Conservation (phyloP, 2,888 invertebrate genomes). For the Chromoteleia sp. region DNA sequence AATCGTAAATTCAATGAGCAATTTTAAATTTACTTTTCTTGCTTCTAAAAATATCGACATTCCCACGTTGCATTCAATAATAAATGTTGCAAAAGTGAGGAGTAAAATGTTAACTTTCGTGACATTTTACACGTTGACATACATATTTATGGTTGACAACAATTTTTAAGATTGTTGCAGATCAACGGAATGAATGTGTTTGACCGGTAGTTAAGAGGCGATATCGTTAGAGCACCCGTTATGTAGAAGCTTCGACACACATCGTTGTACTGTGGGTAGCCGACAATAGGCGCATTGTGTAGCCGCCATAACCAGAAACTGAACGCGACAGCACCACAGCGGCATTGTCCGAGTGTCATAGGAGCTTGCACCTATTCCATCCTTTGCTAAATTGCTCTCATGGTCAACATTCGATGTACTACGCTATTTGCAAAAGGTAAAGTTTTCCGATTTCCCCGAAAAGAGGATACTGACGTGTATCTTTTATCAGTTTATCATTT, state of each 20-base stretch:
- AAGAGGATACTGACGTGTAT: slow-evolving; percentile 32
- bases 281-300: slow-evolving; percentile 84
- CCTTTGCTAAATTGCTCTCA: slow-evolving; percentile 75
- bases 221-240: slow-evolving; percentile 67
- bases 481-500: too few relatives aligned
- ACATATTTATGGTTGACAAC: slow-evolving; percentile 6
- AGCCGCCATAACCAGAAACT: slow-evolving; percentile 84
- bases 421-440: slow-evolving; percentile 42
- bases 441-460: slow-evolving; percentile 44
- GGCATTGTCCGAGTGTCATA: slow-evolving; percentile 83
- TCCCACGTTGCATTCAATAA: too few relatives aligned
- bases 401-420: slow-evolving; percentile 65
- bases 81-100: too few relatives aligned
- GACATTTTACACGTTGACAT: neutral
- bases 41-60: too few relatives aligned
- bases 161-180: slow-evolving; percentile 35
- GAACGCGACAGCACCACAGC: slow-evolving; percentile 81
- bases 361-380: slow-evolving; percentile 70
- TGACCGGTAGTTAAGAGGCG: slow-evolving; percentile 58
- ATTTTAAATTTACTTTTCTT: too few relatives aligned
- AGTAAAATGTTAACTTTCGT: too few relatives aligned
- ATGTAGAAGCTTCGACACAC: slow-evolving; percentile 77
- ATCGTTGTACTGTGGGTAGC: slow-evolving; percentile 79
- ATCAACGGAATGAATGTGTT: slow-evolving; percentile 44
- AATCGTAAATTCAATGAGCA: too few relatives aligned